These are phyloP conservation scores for Anagyrus pseudococci DNA, from an alignment of 2,888 invertebrate species.

Conservation along the genomic window DNA sequence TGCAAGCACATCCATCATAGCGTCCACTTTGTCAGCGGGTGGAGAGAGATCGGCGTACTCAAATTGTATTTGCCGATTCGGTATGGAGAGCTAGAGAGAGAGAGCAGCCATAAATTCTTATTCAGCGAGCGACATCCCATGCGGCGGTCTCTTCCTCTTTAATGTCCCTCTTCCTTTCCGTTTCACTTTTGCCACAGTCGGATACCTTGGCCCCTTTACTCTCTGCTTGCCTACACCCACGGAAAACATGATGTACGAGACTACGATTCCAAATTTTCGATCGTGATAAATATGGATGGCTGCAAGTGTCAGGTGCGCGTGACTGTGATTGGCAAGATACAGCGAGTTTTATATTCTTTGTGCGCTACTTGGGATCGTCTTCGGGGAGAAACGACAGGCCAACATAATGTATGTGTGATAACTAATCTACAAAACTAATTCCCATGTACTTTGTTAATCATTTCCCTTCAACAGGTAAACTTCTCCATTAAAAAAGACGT, in stretches of 20 bases:
- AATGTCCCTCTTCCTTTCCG: slow-evolving; percentile 35
- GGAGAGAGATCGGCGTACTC: slow-evolving; percentile 49
- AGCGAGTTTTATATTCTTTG: background rate
- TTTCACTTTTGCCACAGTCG: slow-evolving; percentile 20
- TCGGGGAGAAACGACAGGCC: too few species aligned
- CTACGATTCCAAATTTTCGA: slow-evolving; percentile 6
- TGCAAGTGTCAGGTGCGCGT: background rate
- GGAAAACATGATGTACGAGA: slow-evolving; percentile 24
- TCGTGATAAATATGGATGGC: slow-evolving; percentile 21
- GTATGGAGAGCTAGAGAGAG: background rate
- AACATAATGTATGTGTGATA: too few species aligned
- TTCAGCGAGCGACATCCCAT: slow-evolving; percentile 26
- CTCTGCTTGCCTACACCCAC: slow-evolving; percentile 4
- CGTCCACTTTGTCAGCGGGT: slow-evolving; percentile 53
- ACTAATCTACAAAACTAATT: too few species aligned
- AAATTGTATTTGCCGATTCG: slow-evolving; percentile 53
- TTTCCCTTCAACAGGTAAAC: too few species aligned
- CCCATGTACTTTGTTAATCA: too few species aligned
- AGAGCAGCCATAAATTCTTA: slow-evolving; percentile 41
- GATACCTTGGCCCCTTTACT: background rate
- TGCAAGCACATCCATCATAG: slow-evolving; percentile 52
- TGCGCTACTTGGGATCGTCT: too few species aligned
- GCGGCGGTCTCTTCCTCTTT: slow-evolving; percentile 36
- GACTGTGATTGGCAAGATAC: background rate
- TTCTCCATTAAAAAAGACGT: too few species aligned